Conservation (phyloP, 2,888 invertebrate species). For the Liodrosophila aerea region DNA sequence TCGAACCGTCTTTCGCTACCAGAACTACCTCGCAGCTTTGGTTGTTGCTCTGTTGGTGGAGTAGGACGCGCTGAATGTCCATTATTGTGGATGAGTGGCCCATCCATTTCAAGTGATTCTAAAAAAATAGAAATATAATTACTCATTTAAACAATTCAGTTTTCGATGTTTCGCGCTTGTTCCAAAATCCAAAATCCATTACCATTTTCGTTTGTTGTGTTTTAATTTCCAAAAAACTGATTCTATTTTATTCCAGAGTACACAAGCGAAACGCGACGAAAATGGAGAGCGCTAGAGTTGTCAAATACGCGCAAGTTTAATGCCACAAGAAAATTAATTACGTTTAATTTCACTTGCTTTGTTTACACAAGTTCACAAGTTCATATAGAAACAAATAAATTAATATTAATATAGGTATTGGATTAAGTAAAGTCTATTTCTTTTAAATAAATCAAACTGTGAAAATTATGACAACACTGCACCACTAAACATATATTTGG, state of each 20-base stretch:
- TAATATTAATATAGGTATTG: too few relatives aligned
- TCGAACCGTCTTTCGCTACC: constrained; percentile 75
- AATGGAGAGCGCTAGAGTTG: constrained; percentile 48
- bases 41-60: constrained; percentile 65
- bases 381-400: too few relatives aligned
- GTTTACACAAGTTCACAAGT: too few relatives aligned
- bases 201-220: constrained; percentile 73
- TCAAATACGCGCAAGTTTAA: neutral
- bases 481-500: neutral
- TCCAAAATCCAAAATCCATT: constrained; percentile 46
- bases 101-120: constrained; percentile 82
- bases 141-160: neutral
- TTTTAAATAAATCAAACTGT: neutral
- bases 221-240: constrained; percentile 65
- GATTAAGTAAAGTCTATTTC: neutral
- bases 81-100: constrained; percentile 81
- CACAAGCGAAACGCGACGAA: constrained; percentile 59
- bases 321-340: neutral
- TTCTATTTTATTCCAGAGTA: constrained; percentile 62
- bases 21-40: constrained; percentile 80
- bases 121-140: constrained; percentile 12
- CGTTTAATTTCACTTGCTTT: too few relatives aligned
- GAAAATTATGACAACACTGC: constrained; percentile 17
- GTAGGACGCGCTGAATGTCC: constrained; percentile 79
- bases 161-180: constrained; percentile 29